Conservation (phyloP, 1,140 invertebrate genomes). For the Adoxophyes honmai region DNA sequence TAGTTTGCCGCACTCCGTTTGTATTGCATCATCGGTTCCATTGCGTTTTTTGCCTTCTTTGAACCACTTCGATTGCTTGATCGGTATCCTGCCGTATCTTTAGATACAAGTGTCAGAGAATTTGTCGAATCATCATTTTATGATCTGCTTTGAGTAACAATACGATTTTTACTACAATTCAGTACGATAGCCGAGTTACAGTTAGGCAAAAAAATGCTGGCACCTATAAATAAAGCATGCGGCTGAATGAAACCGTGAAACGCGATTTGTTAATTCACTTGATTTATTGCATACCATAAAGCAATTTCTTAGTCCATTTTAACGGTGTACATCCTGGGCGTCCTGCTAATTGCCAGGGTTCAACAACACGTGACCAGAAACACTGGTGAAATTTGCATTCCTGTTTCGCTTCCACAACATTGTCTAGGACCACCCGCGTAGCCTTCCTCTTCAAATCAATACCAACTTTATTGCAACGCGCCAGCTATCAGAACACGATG, state of each 20-base stretch:
- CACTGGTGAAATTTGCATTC: constrained; percentile 70
- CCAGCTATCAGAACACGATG: constrained; percentile 44
- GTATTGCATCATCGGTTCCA: constrained; percentile 58
- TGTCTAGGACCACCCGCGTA: constrained; percentile 70
- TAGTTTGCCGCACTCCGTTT: constrained; percentile 60
- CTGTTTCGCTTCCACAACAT: constrained; percentile 54
- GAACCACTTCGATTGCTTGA: constrained; percentile 29
- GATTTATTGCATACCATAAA: constrained; percentile 1
- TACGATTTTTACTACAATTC: too few species aligned
- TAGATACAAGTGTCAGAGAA: neutral
- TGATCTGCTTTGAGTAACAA: neutral
- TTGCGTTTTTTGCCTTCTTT: constrained; percentile 41
- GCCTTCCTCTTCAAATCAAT: constrained; percentile 46
- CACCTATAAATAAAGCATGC: too few species aligned
- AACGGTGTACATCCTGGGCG: constrained; percentile 18
- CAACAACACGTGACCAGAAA: constrained; percentile 41
- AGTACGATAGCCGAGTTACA: neutral
- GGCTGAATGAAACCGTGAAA: too few species aligned
- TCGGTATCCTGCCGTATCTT: constrained; percentile 26
- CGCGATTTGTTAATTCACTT: neutral
- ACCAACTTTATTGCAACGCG: constrained; percentile 57
- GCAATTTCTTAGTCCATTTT: constrained; percentile 22
- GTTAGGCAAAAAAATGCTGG: neutral
- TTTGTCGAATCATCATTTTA: neutral
- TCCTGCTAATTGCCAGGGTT: constrained; percentile 30